Evolutionary conservation across 2,888 invertebrate genomes (phyloP).

Genomic region (Timema podura): DNA sequence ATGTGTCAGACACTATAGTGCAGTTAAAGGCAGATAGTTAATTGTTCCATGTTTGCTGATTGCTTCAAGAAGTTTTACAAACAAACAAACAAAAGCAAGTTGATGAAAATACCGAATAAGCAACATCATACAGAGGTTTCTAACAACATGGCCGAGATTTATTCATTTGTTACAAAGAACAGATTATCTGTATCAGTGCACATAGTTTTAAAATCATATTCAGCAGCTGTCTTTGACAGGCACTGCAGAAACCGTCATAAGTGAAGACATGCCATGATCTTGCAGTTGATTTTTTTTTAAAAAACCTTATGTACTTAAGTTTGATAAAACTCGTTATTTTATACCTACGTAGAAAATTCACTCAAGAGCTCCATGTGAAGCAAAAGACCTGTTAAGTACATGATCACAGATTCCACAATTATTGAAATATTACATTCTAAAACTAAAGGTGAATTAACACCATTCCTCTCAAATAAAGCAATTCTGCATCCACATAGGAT

Average conservation of each 20-base stretch:
- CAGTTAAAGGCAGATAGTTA: not conserved
- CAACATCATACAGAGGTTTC: not conserved
- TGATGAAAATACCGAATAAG: not conserved
- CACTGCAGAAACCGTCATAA: not conserved
- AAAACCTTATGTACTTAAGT: not conserved
- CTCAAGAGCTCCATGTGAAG: not conserved
- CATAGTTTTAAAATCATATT: not conserved
- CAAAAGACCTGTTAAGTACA: not conserved
- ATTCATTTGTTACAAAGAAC: not conserved
- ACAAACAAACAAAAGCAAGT: constrained; percentile 2
- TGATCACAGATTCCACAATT: not conserved
- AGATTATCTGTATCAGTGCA: not conserved
- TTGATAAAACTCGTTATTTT: not conserved
- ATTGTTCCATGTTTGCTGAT: not conserved
- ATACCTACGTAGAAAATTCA: not conserved
- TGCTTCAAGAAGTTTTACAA: not conserved
- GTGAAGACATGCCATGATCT: constrained; percentile 3
- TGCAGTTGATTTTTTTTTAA: not conserved
- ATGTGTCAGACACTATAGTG: not conserved
- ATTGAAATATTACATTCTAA: constrained; percentile 2
- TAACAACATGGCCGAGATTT: not conserved
- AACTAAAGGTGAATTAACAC: constrained; percentile 2
- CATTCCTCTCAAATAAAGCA: not conserved
- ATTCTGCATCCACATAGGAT: not conserved
- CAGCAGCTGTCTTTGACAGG: not conserved